A percentile compares a stretch with the other conserved stretches of the same genome.
These are phyloP conservation scores for Mystacornis crossleyi DNA, from an alignment of 2,113 vertebrate species.

Conservation along the genomic window DNA sequence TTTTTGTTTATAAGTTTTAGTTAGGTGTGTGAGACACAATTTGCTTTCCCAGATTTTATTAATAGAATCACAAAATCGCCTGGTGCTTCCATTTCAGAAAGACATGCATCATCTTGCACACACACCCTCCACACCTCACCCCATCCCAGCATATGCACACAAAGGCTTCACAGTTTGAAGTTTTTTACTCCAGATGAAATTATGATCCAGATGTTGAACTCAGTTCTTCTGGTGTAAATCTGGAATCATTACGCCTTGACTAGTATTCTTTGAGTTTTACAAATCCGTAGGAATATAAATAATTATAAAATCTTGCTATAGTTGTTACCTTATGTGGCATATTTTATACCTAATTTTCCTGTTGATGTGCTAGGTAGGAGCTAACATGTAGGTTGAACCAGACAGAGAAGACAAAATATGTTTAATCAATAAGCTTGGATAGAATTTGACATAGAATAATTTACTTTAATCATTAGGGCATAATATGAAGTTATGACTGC, in stretches of 20 bases:
- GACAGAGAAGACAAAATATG: not conserved
- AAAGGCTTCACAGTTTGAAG: not conserved
- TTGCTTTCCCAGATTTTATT: not conserved
- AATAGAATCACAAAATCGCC: not conserved
- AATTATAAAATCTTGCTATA: not conserved
- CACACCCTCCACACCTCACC: not conserved
- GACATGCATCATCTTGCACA: not conserved
- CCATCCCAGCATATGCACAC: rapidly evolving
- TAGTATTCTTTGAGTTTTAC: not conserved
- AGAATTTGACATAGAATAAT: not conserved
- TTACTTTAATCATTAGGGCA: not conserved
- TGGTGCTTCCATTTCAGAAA: not conserved
- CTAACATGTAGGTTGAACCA: not conserved
- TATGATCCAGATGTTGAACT: not conserved
- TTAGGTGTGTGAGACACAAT: not conserved
- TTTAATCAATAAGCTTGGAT: not conserved
- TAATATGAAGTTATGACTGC: not conserved
- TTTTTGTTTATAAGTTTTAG: not conserved
- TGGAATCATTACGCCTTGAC: not conserved
- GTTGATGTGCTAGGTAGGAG: not conserved
- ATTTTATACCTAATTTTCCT: not conserved
- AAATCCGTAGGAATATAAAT: not conserved
- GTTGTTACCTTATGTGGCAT: not conserved
- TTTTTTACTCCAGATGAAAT: not conserved
- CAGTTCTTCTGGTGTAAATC: not conserved